Base-by-base conservation (phyloP, 1,140 invertebrate species). In the Pogonus chalceus region DNA sequence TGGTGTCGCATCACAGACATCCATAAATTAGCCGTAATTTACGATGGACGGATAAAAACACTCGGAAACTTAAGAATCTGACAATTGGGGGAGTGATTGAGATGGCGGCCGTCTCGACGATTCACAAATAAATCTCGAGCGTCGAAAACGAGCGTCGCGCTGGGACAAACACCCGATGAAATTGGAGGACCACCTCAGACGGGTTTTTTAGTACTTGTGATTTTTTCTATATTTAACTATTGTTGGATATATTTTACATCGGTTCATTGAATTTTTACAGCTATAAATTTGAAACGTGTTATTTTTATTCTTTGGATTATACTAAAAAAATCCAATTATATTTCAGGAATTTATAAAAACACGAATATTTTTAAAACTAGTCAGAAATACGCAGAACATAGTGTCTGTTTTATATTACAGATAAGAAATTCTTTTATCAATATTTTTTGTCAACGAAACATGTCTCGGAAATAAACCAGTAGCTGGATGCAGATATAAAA, bases 31-130 rank as follows among this genome's bases (percentile, higher is more conserved):
- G 3, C 22, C 18, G 18, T 22, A 49, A 39, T 54, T 31, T 31
- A 49, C 21, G 24, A 21, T 20, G 16, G 12, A 10, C 14, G 21
- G 52, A 53, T 53, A 55, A 55, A 50, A 55, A 55, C 26, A 55
- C 22, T 24, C 20, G 21, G 48, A 55, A 51, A 55, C 35, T 55
- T 51, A 50, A 55, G 53, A 35, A 55, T 50, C 48, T 35, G 53
- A 55, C 53, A 55, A 49, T 18, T 35, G 47, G 53, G 53, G 23
- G 23, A 35, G 22, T 53, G 24, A 53, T 53, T 22, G 23, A 56
- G 51, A 52, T 18, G 23, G 23, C 7, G 35, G 47, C 20, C 47
- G 47, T 49, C 47, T 16, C 47, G 47, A 49, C 47, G 47, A 4
- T 20, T 23, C 10, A 49, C 22, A 49, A 49, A 49, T 49, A 49